phyloP scores from a whole-genome alignment of 2,797 vertebrate genomes.

The Eurystomus glaucurus region DNA sequence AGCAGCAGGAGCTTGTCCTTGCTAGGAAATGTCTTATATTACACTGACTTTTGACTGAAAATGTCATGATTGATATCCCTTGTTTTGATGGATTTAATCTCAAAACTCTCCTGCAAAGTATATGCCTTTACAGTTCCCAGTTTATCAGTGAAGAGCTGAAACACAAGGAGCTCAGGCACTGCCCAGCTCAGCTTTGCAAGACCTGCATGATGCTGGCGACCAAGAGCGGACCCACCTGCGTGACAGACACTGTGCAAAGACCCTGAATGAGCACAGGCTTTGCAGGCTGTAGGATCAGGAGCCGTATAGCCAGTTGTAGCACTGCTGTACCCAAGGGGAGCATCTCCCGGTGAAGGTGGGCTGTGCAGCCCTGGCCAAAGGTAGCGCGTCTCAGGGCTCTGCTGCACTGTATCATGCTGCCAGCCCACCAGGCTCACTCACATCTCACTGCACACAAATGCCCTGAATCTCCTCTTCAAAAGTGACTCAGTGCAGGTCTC shows the following conservation, averaged over 20 bases:
- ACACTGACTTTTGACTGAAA: neutral
- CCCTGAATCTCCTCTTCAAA: neutral
- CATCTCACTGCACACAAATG: neutral
- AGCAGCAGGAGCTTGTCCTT: neutral
- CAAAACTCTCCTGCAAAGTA: neutral
- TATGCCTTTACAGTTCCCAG: neutral
- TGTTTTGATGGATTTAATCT: neutral
- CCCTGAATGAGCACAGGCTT: neutral
- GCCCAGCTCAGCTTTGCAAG: neutral
- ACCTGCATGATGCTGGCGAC: rapidly evolving
- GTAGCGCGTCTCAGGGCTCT: rapidly evolving
- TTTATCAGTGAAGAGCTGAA: neutral
- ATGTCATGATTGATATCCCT: neutral
- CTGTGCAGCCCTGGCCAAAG: neutral
- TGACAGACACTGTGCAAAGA: neutral
- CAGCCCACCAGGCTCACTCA: neutral
- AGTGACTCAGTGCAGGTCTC: neutral
- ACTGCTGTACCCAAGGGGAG: neutral
- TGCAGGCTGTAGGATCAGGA: neutral
- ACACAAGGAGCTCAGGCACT: neutral
- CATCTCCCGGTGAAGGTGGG: neutral
- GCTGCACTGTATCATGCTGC: neutral
- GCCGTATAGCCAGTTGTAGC: rapidly evolving
- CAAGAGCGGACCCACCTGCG: rapidly evolving
- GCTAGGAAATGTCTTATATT: neutral